A percentile compares a stretch with the other conserved stretches of the same genome.
Conservation (phyloP, 2,888 invertebrate species). For the Dysmachus trigonus region DNA sequence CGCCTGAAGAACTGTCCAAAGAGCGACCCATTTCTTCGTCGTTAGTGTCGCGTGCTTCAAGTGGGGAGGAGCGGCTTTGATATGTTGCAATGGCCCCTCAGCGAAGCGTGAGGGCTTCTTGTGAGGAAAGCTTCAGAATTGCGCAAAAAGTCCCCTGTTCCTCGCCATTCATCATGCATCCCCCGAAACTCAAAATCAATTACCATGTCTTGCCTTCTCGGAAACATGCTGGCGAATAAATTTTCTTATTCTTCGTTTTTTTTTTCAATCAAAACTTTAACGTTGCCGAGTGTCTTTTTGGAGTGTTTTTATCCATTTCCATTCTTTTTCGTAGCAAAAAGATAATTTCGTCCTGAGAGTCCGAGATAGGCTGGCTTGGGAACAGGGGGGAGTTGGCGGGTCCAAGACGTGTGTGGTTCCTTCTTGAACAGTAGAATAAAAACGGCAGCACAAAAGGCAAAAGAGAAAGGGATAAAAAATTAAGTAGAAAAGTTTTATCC, state of each 20-base stretch:
- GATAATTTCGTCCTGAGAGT: slow-evolving; percentile 15
- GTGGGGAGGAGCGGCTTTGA: neutral
- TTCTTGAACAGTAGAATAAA: neutral
- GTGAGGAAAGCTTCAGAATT: neutral
- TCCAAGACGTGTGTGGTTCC: slow-evolving; percentile 6
- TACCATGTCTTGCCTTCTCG: slow-evolving; percentile 21
- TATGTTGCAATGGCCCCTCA: neutral
- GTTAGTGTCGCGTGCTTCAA: neutral
- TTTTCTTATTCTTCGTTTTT: slow-evolving; percentile 14
- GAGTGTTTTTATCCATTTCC: slow-evolving; percentile 24
- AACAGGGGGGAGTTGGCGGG: neutral
- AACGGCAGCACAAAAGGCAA: slow-evolving; percentile 8
- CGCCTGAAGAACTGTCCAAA: neutral
- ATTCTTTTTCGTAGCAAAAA: slow-evolving; percentile 17
- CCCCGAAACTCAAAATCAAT: slow-evolving; percentile 18
- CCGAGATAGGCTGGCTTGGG: neutral
- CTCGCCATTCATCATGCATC: slow-evolving; percentile 23
- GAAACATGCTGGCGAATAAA: slow-evolving; percentile 34
- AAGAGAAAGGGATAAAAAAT: slow-evolving; percentile 43
- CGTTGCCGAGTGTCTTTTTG: slow-evolving; percentile 21
- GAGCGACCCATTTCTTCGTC: neutral
- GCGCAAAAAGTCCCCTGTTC: neutral
- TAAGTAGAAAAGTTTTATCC: slow-evolving; percentile 44
- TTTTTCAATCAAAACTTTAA: slow-evolving; percentile 43
- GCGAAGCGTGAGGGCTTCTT: neutral